phyloP scores from a whole-genome alignment of 2,888 invertebrate genomes.

The Ischnura elegans region DNA sequence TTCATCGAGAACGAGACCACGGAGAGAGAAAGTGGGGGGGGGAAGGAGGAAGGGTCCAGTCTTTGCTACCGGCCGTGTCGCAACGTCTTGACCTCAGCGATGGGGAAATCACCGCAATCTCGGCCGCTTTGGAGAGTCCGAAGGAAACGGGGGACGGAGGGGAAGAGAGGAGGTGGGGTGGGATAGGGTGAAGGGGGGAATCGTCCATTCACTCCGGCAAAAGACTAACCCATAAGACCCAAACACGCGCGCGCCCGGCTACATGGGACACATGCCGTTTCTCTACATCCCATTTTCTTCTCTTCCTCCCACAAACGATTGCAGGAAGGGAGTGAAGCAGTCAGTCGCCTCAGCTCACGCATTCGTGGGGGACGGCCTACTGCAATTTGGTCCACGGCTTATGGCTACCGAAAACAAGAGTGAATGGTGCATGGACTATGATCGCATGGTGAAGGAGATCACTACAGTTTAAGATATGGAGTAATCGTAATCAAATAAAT shows the following conservation, averaged over 20 bases:
- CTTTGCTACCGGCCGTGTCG: background rate
- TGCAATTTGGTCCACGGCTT: no score
- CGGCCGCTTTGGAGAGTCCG: background rate
- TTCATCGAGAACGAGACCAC: background rate
- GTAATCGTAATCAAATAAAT: no score
- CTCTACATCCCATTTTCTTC: background rate
- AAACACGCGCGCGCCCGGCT: background rate
- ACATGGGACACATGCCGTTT: background rate
- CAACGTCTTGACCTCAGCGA: constrained; percentile 11
- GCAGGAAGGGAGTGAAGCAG: background rate
- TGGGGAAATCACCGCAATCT: constrained; percentile 42
- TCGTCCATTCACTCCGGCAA: constrained; percentile 32
- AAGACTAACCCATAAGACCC: constrained; percentile 5
- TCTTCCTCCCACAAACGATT: no score
- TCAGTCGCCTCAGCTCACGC: no score
- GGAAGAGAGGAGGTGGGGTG: no score
- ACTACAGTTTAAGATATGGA: no score
- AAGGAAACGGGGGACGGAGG: background rate
- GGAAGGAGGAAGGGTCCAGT: background rate
- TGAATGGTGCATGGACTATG: no score
- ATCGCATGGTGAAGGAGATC: no score
- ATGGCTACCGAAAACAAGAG: no score
- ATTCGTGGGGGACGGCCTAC: no score
- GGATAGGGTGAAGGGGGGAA: no score
- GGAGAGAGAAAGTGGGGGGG: background rate